A percentile compares a stretch with the other conserved stretches of the same genome.
These are phyloP conservation scores for Hiodon alosoides DNA, from an alignment of 2,113 vertebrate species.

Conservation along the genomic window DNA sequence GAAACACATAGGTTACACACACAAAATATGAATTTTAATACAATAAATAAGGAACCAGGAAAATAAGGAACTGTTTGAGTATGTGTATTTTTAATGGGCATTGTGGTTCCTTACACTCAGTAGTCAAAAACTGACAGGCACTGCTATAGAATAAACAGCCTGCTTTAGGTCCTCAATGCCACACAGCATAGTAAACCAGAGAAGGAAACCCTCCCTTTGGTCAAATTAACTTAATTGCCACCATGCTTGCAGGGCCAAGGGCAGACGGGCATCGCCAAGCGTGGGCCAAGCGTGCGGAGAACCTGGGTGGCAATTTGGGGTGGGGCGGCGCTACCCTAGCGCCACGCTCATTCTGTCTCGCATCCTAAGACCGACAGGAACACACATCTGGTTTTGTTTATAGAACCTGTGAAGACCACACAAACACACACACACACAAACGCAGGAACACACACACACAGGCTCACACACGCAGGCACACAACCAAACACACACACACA, in stretches of 20 bases:
- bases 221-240: neutral
- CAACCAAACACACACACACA: neutral
- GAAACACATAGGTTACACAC: too few species aligned
- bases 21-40: too few species aligned
- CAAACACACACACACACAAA: neutral
- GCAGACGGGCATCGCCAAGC: too few species aligned
- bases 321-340: too few species aligned
- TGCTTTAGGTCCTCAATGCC: neutral
- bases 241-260: neutral
- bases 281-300: too few species aligned
- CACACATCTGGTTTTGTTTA: slow-evolving; percentile 17
- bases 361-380: neutral
- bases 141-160: too few species aligned
- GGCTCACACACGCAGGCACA: neutral
- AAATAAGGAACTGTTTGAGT: too few species aligned
- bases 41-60: too few species aligned
- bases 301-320: too few species aligned
- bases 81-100: too few species aligned
- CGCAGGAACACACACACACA: neutral
- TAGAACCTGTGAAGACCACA: slow-evolving; percentile 16
- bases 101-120: too few species aligned
- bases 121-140: too few species aligned
- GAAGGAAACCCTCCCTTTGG: neutral
- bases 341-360: neutral
- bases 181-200: neutral